Evolutionary conservation across 92 coral and sea anemone species (phyloP).

Genomic region (Meandrina meandrites): DNA sequence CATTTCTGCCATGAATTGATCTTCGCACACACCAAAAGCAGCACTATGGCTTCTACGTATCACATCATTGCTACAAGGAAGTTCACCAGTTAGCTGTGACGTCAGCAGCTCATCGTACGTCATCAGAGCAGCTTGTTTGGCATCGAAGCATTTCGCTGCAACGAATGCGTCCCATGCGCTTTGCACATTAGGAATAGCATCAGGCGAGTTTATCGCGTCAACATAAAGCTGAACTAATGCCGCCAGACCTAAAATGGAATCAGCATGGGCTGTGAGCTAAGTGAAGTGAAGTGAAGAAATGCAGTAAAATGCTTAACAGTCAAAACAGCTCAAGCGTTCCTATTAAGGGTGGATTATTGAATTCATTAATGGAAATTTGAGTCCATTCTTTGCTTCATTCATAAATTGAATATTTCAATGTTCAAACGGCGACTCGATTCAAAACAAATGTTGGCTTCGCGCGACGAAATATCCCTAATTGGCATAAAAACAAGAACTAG

Average conservation of each 20-base stretch:
- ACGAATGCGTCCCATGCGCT: slow-evolving; percentile 76
- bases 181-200: slow-evolving; percentile 73
- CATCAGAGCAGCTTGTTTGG: slow-evolving; percentile 25
- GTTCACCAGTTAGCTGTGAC: slow-evolving; percentile 11
- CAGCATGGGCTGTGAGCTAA: neutral
- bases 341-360: too few relatives aligned
- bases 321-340: too few relatives aligned
- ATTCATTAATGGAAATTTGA: too few relatives aligned
- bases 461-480: too few relatives aligned
- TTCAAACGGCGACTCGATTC: too few relatives aligned
- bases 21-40: slow-evolving; percentile 31
- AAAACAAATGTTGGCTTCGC: too few relatives aligned
- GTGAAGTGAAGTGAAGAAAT: too few relatives aligned
- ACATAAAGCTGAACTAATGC: slow-evolving; percentile 63
- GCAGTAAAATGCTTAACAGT: too few relatives aligned
- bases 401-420: too few relatives aligned
- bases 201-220: slow-evolving; percentile 72
- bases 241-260: slow-evolving; percentile 58
- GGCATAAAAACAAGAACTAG: too few relatives aligned
- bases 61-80: slow-evolving; percentile 54
- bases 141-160: slow-evolving; percentile 43
- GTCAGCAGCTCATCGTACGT: slow-evolving; percentile 42
- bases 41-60: slow-evolving; percentile 38
- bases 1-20: slow-evolving; percentile 35
- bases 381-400: too few relatives aligned